Percentiles rank a stretch among this genome's conserved stretches.
These are phyloP conservation scores for Drosophila kepulauana DNA, from an alignment of 1,140 invertebrate genomes.

Conservation along the genomic window DNA sequence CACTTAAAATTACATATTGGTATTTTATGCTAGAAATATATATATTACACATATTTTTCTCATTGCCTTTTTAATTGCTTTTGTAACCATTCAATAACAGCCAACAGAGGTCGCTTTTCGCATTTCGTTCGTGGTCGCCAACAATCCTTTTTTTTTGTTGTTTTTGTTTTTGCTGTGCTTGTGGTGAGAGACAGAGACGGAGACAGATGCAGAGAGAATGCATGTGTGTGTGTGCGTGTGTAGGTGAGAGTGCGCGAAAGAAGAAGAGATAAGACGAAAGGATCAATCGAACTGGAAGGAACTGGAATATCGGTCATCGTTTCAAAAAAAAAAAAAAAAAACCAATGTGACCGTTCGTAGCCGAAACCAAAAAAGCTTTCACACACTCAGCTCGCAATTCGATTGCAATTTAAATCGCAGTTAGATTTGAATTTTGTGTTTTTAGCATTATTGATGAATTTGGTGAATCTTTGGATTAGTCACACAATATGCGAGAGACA, in stretches of 20 bases:
- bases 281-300: background rate
- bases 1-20: slow-evolving; percentile 75
- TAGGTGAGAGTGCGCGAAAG: slow-evolving; percentile 9
- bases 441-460: background rate
- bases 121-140: background rate
- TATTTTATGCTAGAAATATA: slow-evolving; percentile 73
- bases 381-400: background rate
- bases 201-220: slow-evolving; percentile 5
- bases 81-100: slow-evolving; percentile 22
- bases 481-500: slow-evolving; percentile 27
- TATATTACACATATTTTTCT: slow-evolving; percentile 66
- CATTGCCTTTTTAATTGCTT: slow-evolving; percentile 13
- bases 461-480: slow-evolving; percentile 1
- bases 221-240: slow-evolving; percentile 10
- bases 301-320: background rate
- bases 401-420: background rate
- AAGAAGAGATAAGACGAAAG: slow-evolving; percentile 6
- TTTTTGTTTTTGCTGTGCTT: slow-evolving; percentile 31
- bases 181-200: slow-evolving; percentile 9
- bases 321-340: background rate
- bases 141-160: slow-evolving; percentile 13
- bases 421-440: background rate
- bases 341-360: background rate
- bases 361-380: slow-evolving; percentile 1
- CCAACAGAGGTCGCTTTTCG: slow-evolving; percentile 31